phyloP scores from a whole-genome alignment of 2,888 invertebrate genomes.

The Caenorhabditis sp. region DNA sequence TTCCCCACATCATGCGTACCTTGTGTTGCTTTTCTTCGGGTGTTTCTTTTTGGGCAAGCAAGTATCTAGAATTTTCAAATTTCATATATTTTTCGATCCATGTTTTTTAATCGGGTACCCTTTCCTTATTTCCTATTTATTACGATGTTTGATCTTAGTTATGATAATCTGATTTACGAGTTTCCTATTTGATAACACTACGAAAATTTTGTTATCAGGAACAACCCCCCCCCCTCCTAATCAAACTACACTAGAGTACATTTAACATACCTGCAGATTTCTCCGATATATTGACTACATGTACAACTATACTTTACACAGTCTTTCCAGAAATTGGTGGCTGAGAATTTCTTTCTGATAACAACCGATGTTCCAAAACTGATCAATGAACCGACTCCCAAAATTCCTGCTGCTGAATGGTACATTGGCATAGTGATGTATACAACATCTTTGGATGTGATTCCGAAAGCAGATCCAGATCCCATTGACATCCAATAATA shows the following conservation, averaged over 20 bases:
- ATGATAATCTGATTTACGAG: too few species aligned
- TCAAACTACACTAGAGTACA: neutral
- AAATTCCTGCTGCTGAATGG: constrained; percentile 90
- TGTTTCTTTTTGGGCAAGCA: constrained; percentile 73
- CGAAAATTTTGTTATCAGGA: neutral
- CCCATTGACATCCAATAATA: constrained; percentile 62
- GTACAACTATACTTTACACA: constrained; percentile 60
- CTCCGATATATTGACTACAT: constrained; percentile 74
- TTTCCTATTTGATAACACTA: too few species aligned
- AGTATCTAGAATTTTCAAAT: constrained; percentile 72
- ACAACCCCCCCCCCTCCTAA: too few species aligned
- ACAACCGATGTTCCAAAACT: constrained; percentile 80
- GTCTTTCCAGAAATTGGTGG: constrained; percentile 84
- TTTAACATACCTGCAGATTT: constrained; percentile 73
- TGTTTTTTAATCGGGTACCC: neutral
- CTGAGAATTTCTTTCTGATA: constrained; percentile 90
- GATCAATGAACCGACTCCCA: constrained; percentile 69
- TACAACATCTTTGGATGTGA: constrained; percentile 78
- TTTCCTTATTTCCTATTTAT: neutral
- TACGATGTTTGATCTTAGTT: neutral
- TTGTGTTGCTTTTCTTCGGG: constrained; percentile 73
- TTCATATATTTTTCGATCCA: too few species aligned
- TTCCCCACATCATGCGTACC: constrained; percentile 84
- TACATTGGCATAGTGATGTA: constrained; percentile 93
- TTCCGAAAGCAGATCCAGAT: constrained; percentile 50